These are phyloP conservation scores for Trogon surrucura DNA, from an alignment of 2,113 vertebrate genomes.

Conservation along the genomic window DNA sequence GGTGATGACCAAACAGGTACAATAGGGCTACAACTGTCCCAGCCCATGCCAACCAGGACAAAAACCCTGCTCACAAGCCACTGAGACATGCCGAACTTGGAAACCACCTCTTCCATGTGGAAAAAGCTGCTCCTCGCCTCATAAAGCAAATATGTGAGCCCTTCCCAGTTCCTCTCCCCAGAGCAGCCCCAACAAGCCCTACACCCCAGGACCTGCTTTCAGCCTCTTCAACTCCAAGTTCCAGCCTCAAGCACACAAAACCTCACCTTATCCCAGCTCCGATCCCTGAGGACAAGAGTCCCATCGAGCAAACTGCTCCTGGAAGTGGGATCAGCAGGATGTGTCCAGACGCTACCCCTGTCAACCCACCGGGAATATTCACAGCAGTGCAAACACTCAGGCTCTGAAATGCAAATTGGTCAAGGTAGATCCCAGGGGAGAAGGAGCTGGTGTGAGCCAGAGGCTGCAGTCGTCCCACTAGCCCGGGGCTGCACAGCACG, in stretches of 20 bases:
- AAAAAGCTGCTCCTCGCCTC: not conserved
- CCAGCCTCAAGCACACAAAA: not conserved
- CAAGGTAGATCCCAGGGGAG: too few relatives aligned
- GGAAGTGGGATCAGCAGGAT: not conserved
- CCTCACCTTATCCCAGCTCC: not conserved
- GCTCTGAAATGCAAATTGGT: not conserved
- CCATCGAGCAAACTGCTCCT: not conserved
- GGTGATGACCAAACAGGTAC: not conserved
- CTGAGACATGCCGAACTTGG: rapidly evolving
- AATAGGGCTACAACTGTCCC: not conserved
- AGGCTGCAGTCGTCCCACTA: not conserved
- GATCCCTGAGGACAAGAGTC: rapidly evolving
- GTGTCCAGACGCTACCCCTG: not conserved
- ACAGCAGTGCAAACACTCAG: not conserved
- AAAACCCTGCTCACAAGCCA: not conserved
- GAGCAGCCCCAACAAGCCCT: not conserved
- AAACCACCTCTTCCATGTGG: not conserved
- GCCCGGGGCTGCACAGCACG: not conserved
- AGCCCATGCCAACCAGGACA: rapidly evolving
- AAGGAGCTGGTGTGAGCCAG: not conserved
- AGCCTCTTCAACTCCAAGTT: not conserved
- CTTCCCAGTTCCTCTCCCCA: not conserved
- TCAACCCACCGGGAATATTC: not conserved
- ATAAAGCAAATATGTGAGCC: rapidly evolving
- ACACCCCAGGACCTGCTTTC: not conserved